Conservation (phyloP, 2,888 invertebrate genomes). For the Cantharis rufa region DNA sequence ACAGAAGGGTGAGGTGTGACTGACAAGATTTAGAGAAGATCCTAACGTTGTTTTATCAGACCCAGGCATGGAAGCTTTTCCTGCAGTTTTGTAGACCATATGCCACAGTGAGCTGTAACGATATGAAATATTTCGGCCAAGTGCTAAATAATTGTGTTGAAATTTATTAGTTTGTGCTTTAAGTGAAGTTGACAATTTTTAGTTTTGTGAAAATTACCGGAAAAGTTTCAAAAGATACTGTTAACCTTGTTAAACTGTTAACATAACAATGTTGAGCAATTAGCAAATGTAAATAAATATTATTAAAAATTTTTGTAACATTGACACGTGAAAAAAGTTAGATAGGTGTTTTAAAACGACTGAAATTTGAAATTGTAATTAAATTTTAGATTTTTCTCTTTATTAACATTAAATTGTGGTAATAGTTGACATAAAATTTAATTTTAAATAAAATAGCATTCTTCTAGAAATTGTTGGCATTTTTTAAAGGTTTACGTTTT, state of each 20-base stretch:
- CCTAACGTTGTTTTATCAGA: conserved; percentile 2
- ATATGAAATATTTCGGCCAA: neutral
- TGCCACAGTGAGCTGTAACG: neutral
- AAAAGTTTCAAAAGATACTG: neutral
- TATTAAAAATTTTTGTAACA: no score
- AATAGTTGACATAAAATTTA: neutral
- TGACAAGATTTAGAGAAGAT: conserved; percentile 52
- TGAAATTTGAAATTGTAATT: no score
- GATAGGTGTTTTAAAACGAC: no score
- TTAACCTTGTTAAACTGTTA: neutral
- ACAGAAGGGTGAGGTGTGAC: conserved; percentile 57
- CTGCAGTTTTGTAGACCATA: neutral
- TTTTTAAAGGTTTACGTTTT: neutral
- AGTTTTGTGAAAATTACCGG: neutral
- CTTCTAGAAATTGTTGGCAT: neutral
- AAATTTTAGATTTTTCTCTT: no score
- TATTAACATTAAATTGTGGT: no score
- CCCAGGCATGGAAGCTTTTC: neutral
- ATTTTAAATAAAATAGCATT: neutral
- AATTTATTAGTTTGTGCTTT: neutral
- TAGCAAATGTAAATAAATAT: no score
- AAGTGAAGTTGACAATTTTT: neutral
- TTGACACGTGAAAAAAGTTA: no score
- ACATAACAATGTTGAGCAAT: no score
- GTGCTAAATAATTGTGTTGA: neutral